Evolutionary conservation across 2,888 invertebrate genomes (phyloP), one percentile per base, ranked within the genome.

Genomic region (Nemoura dubitans): DNA sequence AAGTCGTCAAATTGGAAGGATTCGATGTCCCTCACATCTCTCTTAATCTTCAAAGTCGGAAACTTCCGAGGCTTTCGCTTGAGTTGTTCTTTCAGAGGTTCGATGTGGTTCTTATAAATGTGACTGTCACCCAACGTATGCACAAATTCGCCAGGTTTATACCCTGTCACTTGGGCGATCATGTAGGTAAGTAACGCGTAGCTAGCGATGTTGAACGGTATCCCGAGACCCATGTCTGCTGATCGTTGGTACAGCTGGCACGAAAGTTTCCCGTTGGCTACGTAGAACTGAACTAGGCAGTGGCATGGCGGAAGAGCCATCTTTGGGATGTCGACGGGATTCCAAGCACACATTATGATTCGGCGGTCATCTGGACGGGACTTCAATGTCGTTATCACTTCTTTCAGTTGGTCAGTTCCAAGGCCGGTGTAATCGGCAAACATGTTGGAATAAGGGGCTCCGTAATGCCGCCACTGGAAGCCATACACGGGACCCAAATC

Each of bases 301-400:
- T 99, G 99, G 90, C 99, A 99, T 0, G 99, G 99, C 0, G 99
- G 99, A 85, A 99, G 92, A 0, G 98, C 99, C 99, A 99, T 99
- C 91, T 95, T 93, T 0, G 95, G 94, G 36, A 99, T 91, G 91
- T 98, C 97, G 89, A 94, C 90, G 0, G 98, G 97, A 92, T 99
- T 99, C 99, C 99, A 99, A 0, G 99, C 97, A 87, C 95, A 95
- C 95, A 99, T 95, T 85, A 99, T 94, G 89, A 99, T 98, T 88
- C 99, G 94, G 88, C 99, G 93, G 90, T 98, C 97, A 89, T 96
- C 93, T 0, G 99, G 98, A 89, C 96, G 95, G 0, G 93, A 95
- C 90, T 94, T 95, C 87, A 99, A 95, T 30, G 94, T 95, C 0
- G 96, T 90, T 88, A 99, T 98, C 21, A 98, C 93, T 89, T 95